Base-by-base conservation (phyloP, 2,888 invertebrate species). In the Conchocele bisecta region DNA sequence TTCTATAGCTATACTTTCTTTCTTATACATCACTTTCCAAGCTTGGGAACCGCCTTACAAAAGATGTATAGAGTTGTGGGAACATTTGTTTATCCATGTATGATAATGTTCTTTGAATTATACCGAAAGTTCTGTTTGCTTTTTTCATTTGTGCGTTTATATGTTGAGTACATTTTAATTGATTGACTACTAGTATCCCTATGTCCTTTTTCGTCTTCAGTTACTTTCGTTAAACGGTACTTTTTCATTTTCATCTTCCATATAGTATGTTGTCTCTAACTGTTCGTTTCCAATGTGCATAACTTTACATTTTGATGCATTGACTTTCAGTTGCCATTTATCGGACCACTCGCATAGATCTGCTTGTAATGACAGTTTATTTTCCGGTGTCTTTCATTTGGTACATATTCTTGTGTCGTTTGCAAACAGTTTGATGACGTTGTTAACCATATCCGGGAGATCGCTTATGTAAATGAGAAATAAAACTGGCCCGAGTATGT, bases 311-410 rank as follows among this genome's bases (percentile, higher is more conserved):
- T 65, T 65, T 1, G n/a, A n/a, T 11, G 31, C 13, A 28, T 68
- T 53, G 35, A 68, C 54, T 24, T 29, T 39, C 5, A 68, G 24
- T 37, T 51, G 51, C 54, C 68, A 68, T 11, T 28, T 31, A 9
- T 53, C 26, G 31, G 29, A 20, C 46, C 61, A 53, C 11, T 44
- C 22, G 20, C 9, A 17, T 5, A 67, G 9, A 20, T n/a, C 31
- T 2, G n/a, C n/a, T n/a, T n/a, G n/a, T n/a, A n/a, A n/a, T n/a
- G n/a, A n/a, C n/a, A n/a, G n/a, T n/a, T n/a, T n/a, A n/a, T n/a
- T n/a, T n/a, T n/a, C n/a, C n/a, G n/a, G n/a, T n/a, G n/a, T n/a
- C n/a, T n/a, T n/a, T n/a, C n/a, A n/a, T n/a, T n/a, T n/a, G n/a
- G n/a, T n/a, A n/a, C n/a, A n/a, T n/a, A n/a, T n/a, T n/a, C n/a